phyloP scores from a whole-genome alignment of 2,797 vertebrate genomes.

The Chrysocyon brachyurus region DNA sequence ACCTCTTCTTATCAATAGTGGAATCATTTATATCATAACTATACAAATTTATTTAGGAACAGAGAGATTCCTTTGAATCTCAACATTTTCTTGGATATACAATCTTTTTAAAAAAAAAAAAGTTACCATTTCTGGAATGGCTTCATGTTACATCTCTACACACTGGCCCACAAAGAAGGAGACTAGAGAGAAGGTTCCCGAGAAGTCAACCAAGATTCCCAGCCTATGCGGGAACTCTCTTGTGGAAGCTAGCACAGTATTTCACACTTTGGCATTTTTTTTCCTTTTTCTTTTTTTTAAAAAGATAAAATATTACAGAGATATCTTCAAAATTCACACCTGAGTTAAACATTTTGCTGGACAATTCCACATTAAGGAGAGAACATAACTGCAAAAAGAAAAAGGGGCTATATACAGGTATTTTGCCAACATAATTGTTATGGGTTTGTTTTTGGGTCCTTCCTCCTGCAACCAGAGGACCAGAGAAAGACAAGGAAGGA shows the following conservation, averaged over 20 bases:
- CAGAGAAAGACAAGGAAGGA: background rate
- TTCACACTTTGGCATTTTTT: constrained; percentile 76
- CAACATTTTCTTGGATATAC: constrained; percentile 59
- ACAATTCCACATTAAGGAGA: constrained; percentile 69
- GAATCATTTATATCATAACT: constrained; percentile 52
- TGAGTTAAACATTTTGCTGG: constrained; percentile 82
- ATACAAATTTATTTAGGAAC: constrained; percentile 74
- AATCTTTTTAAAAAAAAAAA: constrained; percentile 46
- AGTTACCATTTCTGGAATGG: constrained; percentile 45
- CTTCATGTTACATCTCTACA: constrained; percentile 65
- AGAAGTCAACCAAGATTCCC: constrained; percentile 37
- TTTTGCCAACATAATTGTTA: background rate
- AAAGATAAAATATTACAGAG: constrained; percentile 79
- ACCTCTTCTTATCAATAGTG: constrained; percentile 26
- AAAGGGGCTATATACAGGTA: constrained; percentile 65
- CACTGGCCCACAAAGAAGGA: constrained; percentile 64
- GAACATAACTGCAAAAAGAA: constrained; percentile 66
- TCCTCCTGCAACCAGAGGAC: background rate
- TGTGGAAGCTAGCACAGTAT: constrained; percentile 52
- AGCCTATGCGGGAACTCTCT: background rate
- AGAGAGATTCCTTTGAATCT: constrained; percentile 67
- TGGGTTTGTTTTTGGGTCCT: background rate
- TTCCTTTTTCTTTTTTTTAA: background rate
- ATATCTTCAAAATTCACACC: constrained; percentile 82
- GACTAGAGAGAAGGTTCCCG: background rate